Evolutionary conservation across 2,113 vertebrate genomes (phyloP).

Genomic region (Gnathochromis pfefferi): DNA sequence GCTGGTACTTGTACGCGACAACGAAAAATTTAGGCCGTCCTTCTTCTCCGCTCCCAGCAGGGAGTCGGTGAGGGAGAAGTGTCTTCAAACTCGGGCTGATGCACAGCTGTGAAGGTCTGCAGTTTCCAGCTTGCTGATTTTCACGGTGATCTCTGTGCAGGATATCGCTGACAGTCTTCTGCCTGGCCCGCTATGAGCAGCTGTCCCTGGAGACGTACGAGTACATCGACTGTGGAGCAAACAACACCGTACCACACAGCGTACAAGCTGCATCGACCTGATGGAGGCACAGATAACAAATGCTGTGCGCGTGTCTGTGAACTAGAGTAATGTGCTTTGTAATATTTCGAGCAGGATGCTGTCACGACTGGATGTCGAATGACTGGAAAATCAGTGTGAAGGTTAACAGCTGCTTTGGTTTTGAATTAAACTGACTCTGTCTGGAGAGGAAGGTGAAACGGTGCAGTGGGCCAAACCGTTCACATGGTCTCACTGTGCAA

Average conservation of each 20-base stretch:
- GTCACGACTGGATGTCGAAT: background rate
- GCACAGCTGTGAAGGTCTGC: background rate
- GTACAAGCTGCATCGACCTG: background rate
- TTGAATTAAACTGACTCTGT: fast-evolving
- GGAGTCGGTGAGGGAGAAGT: background rate
- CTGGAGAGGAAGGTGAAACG: background rate
- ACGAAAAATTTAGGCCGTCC: fast-evolving
- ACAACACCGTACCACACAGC: slow-evolving; percentile 24
- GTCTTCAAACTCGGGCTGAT: background rate
- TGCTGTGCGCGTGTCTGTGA: background rate
- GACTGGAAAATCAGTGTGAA: background rate
- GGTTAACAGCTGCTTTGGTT: background rate
- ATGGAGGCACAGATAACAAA: background rate
- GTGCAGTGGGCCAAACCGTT: background rate
- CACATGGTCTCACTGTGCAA: background rate
- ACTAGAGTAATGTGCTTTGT: background rate
- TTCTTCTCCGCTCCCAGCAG: background rate
- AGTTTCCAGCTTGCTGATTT: background rate
- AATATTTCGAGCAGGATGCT: background rate
- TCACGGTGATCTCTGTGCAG: slow-evolving; percentile 12
- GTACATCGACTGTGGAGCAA: slow-evolving; percentile 73
- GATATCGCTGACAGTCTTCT: slow-evolving; percentile 67
- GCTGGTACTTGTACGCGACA: background rate
- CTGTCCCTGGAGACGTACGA: slow-evolving; percentile 66
- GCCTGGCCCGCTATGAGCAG: slow-evolving; percentile 68